Evolutionary conservation across 2,888 invertebrate species (phyloP), one percentile per base, ranked within the genome.

Genomic region (Nomada ruficornis): DNA sequence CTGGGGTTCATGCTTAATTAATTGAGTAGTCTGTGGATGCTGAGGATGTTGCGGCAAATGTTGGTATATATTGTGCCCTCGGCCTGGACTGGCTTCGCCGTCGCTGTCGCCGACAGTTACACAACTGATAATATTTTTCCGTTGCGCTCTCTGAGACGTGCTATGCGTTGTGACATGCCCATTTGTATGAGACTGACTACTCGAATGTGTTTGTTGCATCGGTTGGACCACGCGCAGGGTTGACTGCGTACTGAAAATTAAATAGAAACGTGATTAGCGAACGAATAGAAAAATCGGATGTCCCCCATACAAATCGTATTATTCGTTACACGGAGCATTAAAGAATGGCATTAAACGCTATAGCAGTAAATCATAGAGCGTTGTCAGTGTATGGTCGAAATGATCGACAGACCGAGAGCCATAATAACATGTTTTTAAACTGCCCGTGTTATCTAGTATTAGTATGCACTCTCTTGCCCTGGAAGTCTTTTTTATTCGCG

Each of bases 61-160:
- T 74, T 92, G 92, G 50, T 92, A 91, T 3, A 92, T 69, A 68
- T 90, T 89, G 73, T 95, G 95, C 23, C 94, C 94, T 18, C 95
- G 94, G 85, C 94, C 94, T 70, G 95, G 95, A 89, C 95, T 95
- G 75, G 96, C 96, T 91, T 97, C 96, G 75, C 95, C 95, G 90
- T 97, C 96, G 93, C 96, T 96, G 91, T 97, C 97, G 84, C 95
- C 96, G 77, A 97, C 96, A 83, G 96, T 97, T 77, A 97, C 96
- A 94, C 97, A 97, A 90, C 96, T 97, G 90, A 97, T 96, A 82
- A 96, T 96, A 94, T 97, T 97, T 92, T 96, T 96, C 75, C 96
- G 95, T 89, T 95, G 95, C 77, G 90, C 73, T 29, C 93, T 88
- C 55, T 91, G 92, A 2, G 89, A 87, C 5, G 90, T 85, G 62